These are phyloP conservation scores for Natrix natrix DNA, from an alignment of 2,797 vertebrate species.

Conservation along the genomic window DNA sequence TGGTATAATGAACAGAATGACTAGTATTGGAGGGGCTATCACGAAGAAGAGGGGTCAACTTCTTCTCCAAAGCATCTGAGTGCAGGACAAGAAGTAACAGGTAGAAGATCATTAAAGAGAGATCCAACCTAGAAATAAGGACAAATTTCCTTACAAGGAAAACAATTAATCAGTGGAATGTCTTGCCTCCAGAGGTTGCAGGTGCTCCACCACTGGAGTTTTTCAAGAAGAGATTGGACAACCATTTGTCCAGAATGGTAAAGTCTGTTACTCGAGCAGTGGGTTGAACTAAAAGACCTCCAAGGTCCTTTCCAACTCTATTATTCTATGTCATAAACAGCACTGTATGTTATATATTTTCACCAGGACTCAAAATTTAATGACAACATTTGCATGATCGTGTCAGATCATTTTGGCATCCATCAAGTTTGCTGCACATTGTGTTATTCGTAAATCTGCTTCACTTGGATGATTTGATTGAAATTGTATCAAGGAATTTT, in stretches of 20 bases:
- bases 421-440: neutral
- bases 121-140: neutral
- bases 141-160: neutral
- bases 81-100: neutral
- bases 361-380: neutral
- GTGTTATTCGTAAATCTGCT: neutral
- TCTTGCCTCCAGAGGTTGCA: neutral
- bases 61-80: neutral
- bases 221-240: neutral
- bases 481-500: neutral
- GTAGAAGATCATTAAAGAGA: neutral
- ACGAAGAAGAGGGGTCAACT: neutral
- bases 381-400: neutral
- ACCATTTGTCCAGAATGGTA: neutral
- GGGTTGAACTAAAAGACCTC: neutral
- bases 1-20: neutral
- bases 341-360: neutral
- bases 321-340: neutral
- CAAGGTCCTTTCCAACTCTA: neutral
- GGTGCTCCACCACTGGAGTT: neutral
- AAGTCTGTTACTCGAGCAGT: neutral
- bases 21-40: neutral
- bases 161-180: neutral
- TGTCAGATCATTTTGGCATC: neutral
- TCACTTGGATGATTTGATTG: neutral